Evolutionary conservation across 2,888 invertebrate species (phyloP).

Genomic region (Cheilosia urbana): DNA sequence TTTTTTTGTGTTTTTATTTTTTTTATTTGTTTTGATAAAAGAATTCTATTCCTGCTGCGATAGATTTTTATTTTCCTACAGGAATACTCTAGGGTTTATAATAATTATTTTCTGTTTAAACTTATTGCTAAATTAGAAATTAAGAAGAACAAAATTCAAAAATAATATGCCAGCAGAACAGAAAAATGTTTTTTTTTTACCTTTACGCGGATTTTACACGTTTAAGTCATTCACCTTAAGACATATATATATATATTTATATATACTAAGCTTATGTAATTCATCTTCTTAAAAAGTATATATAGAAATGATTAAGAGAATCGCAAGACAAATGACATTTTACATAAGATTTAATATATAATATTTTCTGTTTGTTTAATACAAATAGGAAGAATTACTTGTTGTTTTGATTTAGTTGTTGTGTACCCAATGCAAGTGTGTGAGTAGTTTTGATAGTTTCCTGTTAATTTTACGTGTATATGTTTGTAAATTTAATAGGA

Average conservation of each 20-base stretch:
- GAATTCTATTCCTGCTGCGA: slow-evolving; percentile 28
- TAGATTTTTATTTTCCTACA: slow-evolving; percentile 23
- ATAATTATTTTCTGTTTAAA: slow-evolving; percentile 41
- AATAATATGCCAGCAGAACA: slow-evolving; percentile 43
- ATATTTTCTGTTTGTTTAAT: slow-evolving; percentile 50
- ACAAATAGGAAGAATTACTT: slow-evolving; percentile 67
- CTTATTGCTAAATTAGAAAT: slow-evolving; percentile 53
- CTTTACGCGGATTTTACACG: slow-evolving; percentile 26
- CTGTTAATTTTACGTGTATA: slow-evolving; percentile 9
- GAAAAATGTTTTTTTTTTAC: slow-evolving; percentile 16
- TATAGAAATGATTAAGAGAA: slow-evolving; percentile 68
- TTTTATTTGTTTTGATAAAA: slow-evolving; percentile 16
- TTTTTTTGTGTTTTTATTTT: slow-evolving; percentile 16
- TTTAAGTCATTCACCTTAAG: slow-evolving; percentile 74
- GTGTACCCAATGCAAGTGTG: slow-evolving; percentile 12
- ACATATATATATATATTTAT: slow-evolving; percentile 23
- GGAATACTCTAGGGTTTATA: slow-evolving; percentile 43
- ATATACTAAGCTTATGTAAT: slow-evolving; percentile 58
- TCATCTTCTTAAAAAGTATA: slow-evolving; percentile 57
- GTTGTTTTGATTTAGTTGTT: slow-evolving; percentile 34
- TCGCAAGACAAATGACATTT: slow-evolving; percentile 70
- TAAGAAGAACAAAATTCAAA: slow-evolving; percentile 49
- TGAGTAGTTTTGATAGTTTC: slow-evolving; percentile 55
- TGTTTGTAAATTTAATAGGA: slow-evolving; percentile 63
- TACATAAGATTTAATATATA: slow-evolving; percentile 40